Evolutionary conservation across 2,888 invertebrate species (phyloP).

Genomic region (Aspidiotus destructor): DNA sequence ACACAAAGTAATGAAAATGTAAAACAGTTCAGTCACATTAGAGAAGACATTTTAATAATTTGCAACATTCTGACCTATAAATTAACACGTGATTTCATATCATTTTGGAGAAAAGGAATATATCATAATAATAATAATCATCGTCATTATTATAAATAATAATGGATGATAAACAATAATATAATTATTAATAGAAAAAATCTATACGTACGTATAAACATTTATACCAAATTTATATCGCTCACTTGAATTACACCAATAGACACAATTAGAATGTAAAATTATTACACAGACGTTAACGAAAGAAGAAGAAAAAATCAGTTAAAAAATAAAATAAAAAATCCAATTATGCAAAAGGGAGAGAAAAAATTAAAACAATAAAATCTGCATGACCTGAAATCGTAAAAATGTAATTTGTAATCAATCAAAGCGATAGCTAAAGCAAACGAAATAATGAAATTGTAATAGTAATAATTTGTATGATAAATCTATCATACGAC

Average conservation of each 20-base stretch:
- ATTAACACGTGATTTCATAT: constrained; percentile 3
- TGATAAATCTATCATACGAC: constrained; percentile 10
- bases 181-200: too few species aligned
- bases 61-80: constrained; percentile 13
- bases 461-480: constrained; percentile 3
- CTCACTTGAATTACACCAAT: constrained; percentile 11
- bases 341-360: constrained; percentile 8
- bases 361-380: constrained; percentile 15
- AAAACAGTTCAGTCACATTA: too few species aligned
- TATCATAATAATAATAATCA: too few species aligned
- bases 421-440: constrained; percentile 7
- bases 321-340: constrained; percentile 23
- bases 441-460: constrained; percentile 20
- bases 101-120: too few species aligned
- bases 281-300: constrained; percentile 11
- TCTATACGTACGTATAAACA: too few species aligned
- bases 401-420: constrained; percentile 8
- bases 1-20: too few species aligned
- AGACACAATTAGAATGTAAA: constrained; percentile 17
- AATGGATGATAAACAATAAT: too few species aligned
- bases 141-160: too few species aligned
- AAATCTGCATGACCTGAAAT: constrained; percentile 21
- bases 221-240: too few species aligned
- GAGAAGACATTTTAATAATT: background rate
- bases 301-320: constrained; percentile 7